Conservation (phyloP, 2,113 vertebrate genomes). For the Xenus cinereus region DNA sequence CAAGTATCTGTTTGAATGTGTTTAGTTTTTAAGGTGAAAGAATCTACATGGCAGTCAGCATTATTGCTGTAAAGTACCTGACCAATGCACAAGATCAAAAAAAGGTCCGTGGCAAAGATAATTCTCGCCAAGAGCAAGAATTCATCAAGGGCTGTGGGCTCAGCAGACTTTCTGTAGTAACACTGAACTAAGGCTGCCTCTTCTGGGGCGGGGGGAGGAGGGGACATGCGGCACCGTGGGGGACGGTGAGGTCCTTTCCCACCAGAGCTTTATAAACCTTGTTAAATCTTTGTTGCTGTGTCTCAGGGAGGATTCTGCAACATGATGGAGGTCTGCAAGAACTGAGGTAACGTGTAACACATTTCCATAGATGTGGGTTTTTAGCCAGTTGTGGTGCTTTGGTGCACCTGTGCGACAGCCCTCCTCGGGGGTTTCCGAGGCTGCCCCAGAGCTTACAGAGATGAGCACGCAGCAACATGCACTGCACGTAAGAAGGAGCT, state of each 20-base stretch:
- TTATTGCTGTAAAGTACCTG: not conserved
- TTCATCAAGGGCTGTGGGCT: not conserved
- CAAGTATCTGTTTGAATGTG: not conserved
- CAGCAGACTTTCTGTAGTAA: not conserved
- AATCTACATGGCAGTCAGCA: not conserved
- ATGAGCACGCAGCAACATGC: not conserved
- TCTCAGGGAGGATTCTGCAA: not conserved
- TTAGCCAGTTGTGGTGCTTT: not conserved
- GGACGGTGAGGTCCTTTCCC: not conserved
- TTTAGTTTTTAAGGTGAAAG: not conserved
- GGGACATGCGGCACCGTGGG: too few relatives aligned
- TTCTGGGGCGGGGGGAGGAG: not conserved
- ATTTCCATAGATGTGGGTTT: rapidly evolving
- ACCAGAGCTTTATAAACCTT: not conserved
- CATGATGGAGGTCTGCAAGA: not conserved
- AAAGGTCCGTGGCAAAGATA: not conserved
- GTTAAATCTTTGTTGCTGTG: not conserved
- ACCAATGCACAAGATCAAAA: not conserved
- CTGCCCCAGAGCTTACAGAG: not conserved
- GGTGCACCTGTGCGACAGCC: not conserved
- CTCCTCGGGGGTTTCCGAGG: rapidly evolving
- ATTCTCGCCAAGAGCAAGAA: not conserved
- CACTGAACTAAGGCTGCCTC: not conserved
- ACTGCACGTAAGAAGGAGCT: not conserved
- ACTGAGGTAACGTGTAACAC: not conserved